These are phyloP conservation scores for Hydractinia symbiolongicarpus DNA, from an alignment of 30 jellyfish, hydroid and myxozoan species.

Conservation along the genomic window DNA sequence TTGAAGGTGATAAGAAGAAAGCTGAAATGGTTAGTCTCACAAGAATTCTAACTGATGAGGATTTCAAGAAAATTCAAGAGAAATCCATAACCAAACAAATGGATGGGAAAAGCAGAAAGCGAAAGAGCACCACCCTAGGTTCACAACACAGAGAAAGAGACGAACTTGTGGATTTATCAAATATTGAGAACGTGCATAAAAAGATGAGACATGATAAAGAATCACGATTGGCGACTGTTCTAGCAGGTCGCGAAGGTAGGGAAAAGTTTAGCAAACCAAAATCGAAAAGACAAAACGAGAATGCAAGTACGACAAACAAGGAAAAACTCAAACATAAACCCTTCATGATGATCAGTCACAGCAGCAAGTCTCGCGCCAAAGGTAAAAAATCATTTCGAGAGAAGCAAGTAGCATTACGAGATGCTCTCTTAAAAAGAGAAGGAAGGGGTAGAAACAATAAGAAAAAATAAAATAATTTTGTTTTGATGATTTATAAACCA, in stretches of 20 bases:
- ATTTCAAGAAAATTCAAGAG: constrained; percentile 67
- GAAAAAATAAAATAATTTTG: constrained; percentile 2
- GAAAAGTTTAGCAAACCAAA: constrained; percentile 65
- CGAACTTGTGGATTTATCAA: constrained; percentile 55
- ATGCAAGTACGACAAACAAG: constrained; percentile 93
- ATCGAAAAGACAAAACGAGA: constrained; percentile 70
- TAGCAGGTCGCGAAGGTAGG: constrained; percentile 91
- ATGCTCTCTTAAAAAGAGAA: constrained; percentile 59
- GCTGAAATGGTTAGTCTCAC: constrained; percentile 83
- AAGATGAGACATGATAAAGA: constrained; percentile 81
- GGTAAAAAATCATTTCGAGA: constrained; percentile 77
- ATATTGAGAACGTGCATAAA: constrained; percentile 64
- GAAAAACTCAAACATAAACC: constrained; percentile 79
- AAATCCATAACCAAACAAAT: constrained; percentile 47
- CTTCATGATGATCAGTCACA: constrained; percentile 88
- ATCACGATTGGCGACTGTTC: constrained; percentile 77
- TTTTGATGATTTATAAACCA: no score
- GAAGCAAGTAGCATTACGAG: constrained; percentile 86
- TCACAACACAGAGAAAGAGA: constrained; percentile 20
- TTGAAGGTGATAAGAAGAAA: constrained; percentile 32
- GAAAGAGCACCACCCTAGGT: constrained; percentile 35
- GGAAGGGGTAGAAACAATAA: constrained; percentile 25
- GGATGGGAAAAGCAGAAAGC: constrained; percentile 67
- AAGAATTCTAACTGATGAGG: constrained; percentile 86
- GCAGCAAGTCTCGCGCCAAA: constrained; percentile 52